Evolutionary conservation across 2,888 invertebrate genomes (phyloP).

Genomic region (Girardia tigrina): DNA sequence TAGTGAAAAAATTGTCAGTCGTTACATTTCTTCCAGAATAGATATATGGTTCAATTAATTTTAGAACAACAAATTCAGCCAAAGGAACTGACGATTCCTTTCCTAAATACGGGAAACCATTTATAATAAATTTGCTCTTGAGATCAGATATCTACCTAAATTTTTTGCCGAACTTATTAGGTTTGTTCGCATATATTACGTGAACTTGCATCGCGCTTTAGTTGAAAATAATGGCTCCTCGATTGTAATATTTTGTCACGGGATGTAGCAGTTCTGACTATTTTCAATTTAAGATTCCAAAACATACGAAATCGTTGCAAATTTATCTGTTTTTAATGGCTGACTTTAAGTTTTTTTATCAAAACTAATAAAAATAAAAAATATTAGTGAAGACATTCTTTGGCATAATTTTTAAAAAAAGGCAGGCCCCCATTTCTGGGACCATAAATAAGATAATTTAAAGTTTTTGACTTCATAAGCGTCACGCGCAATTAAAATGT

Average conservation of each 20-base stretch:
- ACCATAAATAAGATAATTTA: constrained; percentile 23
- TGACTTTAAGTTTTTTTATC: background rate
- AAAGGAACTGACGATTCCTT: constrained; percentile 23
- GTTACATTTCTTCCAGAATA: constrained; percentile 23
- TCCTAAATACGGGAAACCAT: constrained; percentile 1
- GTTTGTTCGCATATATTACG: background rate
- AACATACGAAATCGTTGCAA: background rate
- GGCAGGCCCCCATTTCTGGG: background rate
- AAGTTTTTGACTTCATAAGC: constrained; percentile 2
- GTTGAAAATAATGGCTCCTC: too few species aligned
- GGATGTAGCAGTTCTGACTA: background rate
- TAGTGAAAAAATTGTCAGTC: constrained; percentile 10
- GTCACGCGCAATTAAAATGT: constrained; percentile 8
- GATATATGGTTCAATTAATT: constrained; percentile 1
- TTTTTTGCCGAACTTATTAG: background rate
- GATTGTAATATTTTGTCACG: constrained; percentile 12
- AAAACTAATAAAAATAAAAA: background rate
- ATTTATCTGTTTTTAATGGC: constrained; percentile 14
- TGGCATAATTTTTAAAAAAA: constrained; percentile 19
- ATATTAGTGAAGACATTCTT: background rate
- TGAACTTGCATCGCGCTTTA: too few species aligned
- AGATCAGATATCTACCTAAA: constrained; percentile 1
- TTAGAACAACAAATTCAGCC: constrained; percentile 13
- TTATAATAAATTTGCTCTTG: background rate
- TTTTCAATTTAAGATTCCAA: background rate